Conservation (phyloP, 2,797 vertebrate species). For the Anguilla anguilla region DNA sequence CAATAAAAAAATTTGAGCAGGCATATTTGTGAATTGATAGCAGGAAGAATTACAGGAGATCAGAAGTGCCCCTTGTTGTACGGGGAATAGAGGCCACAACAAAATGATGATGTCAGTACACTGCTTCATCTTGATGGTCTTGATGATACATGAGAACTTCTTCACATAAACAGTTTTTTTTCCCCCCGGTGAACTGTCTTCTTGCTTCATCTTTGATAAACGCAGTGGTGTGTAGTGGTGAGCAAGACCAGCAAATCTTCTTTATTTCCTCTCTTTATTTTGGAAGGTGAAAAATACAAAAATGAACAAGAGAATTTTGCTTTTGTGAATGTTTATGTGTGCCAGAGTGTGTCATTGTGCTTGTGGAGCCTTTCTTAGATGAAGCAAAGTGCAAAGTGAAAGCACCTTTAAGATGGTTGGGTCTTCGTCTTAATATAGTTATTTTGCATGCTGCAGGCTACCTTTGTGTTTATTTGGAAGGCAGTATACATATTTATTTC, state of each 20-base stretch:
- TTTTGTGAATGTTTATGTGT: background rate
- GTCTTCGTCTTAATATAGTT: constrained; percentile 4
- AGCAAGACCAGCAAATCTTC: background rate
- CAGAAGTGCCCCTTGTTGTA: background rate
- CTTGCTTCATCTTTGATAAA: background rate
- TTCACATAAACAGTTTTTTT: background rate
- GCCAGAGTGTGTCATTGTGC: background rate
- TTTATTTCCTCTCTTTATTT: background rate
- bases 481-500: constrained; percentile 2
- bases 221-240: background rate
- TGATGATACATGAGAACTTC: background rate
- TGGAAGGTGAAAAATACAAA: background rate
- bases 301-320: background rate
- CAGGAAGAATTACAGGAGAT: background rate
- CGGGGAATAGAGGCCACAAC: background rate
- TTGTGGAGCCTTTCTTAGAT: background rate
- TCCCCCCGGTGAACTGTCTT: background rate
- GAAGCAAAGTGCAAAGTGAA: background rate
- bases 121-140: background rate
- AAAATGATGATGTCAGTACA: background rate
- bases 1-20: constrained; percentile 62
- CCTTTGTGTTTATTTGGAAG: constrained; percentile 2
- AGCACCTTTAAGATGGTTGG: background rate
- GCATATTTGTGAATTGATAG: constrained; percentile 43
- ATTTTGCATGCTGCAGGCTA: constrained; percentile 12